phyloP scores from a whole-genome alignment of 2,888 invertebrate species.

The Tuberolachnus salignus region DNA sequence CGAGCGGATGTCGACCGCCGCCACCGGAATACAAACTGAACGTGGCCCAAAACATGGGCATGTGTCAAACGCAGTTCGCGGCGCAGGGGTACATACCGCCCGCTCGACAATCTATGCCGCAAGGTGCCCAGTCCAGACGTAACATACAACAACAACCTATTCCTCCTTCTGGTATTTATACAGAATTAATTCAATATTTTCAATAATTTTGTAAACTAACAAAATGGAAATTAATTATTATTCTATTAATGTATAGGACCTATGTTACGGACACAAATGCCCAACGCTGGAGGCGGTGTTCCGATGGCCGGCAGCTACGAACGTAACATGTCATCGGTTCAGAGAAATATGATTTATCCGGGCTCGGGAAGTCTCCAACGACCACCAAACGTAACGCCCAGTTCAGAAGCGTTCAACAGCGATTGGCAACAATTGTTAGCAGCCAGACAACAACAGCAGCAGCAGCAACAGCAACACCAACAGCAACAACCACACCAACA shows the following conservation, averaged over 20 bases:
- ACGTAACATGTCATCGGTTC: conserved; percentile 44
- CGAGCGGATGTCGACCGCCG: conserved; percentile 54
- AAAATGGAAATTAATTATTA: background rate
- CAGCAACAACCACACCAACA: conserved; percentile 6
- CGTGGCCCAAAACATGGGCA: conserved; percentile 53
- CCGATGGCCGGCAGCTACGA: conserved; percentile 36
- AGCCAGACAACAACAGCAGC: conserved; percentile 56
- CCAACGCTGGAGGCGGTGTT: conserved; percentile 42
- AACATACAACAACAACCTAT: conserved; percentile 47
- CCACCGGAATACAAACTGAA: conserved; percentile 58
- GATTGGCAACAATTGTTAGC: conserved; percentile 58
- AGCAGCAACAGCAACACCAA: conserved; percentile 56
- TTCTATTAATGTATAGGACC: conserved; percentile 6
- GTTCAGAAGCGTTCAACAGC: conserved; percentile 49
- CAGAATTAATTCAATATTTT: conserved; percentile 1
- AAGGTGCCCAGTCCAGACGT: conserved; percentile 46
- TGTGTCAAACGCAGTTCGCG: conserved; percentile 44
- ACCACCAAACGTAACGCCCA: conserved; percentile 51
- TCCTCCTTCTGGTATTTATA: conserved; percentile 39
- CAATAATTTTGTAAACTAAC: background rate
- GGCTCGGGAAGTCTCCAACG: conserved; percentile 39
- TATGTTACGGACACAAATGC: conserved; percentile 49
- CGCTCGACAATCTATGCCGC: conserved; percentile 33
- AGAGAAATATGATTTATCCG: conserved; percentile 41
- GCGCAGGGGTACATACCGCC: conserved; percentile 47